phyloP scores from a whole-genome alignment of 2,113 vertebrate species.

The Aramus guarauna region DNA sequence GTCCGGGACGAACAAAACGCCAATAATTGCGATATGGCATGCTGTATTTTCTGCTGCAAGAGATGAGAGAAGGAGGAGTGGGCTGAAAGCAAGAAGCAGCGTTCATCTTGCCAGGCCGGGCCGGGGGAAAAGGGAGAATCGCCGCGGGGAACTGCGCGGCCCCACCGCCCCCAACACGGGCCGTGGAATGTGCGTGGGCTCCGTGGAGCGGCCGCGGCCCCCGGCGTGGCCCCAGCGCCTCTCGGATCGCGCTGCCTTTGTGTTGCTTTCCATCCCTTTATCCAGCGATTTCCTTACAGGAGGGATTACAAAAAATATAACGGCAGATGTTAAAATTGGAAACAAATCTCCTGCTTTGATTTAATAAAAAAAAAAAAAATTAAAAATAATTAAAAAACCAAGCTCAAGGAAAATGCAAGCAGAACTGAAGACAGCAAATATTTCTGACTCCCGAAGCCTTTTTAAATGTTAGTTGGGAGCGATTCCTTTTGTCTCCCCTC shows the following conservation, averaged over 20 bases:
- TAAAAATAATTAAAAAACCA: no score
- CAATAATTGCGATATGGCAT: accelerated
- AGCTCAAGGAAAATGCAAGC: accelerated
- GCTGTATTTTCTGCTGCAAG: neutral
- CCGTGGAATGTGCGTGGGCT: conserved; percentile 28
- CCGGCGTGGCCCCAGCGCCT: neutral
- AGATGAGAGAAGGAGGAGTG: neutral
- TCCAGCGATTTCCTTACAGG: neutral
- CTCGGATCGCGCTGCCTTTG: neutral
- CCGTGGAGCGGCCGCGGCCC: neutral
- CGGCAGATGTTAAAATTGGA: neutral
- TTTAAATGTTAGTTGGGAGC: neutral
- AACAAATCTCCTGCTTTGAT: neutral
- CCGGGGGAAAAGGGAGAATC: neutral
- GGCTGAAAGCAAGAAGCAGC: neutral
- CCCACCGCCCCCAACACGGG: neutral
- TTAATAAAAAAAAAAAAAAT: neutral
- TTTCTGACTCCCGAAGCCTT: neutral
- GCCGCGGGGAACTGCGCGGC: neutral
- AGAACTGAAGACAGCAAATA: neutral
- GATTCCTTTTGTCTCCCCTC: conserved; percentile 17
- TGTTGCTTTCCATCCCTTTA: neutral
- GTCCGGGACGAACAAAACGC: neutral
- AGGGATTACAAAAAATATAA: neutral
- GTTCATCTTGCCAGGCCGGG: neutral